These are phyloP conservation scores for Alcedo quadribrachys DNA, from an alignment of 2,797 vertebrate genomes.

Conservation along the genomic window DNA sequence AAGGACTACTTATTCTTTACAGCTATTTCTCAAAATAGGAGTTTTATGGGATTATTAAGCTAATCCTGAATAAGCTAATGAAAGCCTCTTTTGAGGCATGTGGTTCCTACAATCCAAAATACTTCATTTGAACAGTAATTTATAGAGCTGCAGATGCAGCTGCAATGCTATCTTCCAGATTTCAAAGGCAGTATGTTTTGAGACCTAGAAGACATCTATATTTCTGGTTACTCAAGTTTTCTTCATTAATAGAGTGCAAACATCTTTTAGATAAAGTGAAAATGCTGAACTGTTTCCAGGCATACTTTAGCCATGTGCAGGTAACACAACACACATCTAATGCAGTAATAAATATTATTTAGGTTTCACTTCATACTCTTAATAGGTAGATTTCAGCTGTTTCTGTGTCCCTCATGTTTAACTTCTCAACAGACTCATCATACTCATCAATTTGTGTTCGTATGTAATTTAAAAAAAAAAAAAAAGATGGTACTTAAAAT, in stretches of 20 bases:
- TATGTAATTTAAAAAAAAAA: no score
- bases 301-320: background rate
- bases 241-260: background rate
- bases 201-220: background rate
- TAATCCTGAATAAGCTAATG: slow-evolving; percentile 60
- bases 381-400: background rate
- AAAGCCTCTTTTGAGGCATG: slow-evolving; percentile 50
- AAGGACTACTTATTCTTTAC: background rate
- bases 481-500: background rate
- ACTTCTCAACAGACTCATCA: background rate
- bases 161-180: background rate
- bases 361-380: background rate
- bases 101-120: background rate
- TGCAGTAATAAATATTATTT: background rate
- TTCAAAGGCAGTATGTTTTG: background rate
- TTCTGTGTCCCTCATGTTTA: background rate
- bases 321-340: background rate
- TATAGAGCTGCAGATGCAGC: background rate
- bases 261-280: background rate
- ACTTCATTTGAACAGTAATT: background rate
- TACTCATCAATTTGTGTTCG: background rate
- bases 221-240: background rate
- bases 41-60: slow-evolving; percentile 43
- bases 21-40: slow-evolving; percentile 21
- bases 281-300: background rate